A percentile compares a stretch with the other conserved stretches of the same genome.
Evolutionary conservation across 2,113 vertebrate genomes (phyloP).

Genomic region (Silurus meridionalis): DNA sequence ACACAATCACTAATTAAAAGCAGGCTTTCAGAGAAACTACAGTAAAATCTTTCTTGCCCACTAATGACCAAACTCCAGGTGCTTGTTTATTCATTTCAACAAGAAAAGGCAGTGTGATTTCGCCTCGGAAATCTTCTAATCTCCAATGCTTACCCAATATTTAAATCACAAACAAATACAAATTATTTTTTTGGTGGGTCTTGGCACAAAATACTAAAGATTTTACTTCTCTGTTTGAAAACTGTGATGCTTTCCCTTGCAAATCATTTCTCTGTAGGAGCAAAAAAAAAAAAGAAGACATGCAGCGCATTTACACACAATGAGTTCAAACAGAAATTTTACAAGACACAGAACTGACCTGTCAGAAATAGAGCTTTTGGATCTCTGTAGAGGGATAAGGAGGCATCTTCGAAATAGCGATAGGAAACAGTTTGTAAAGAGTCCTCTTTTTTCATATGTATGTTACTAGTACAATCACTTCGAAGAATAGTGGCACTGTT

Average conservation of each 20-base stretch:
- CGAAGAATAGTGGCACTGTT: neutral
- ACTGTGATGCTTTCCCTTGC: neutral
- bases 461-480: neutral
- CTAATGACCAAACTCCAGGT: neutral
- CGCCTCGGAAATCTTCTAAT: constrained; percentile 19
- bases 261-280: neutral
- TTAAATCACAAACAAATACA: neutral
- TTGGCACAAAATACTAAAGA: neutral
- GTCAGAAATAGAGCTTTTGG: neutral
- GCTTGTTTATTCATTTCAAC: constrained; percentile 33
- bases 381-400: neutral
- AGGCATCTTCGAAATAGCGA: neutral
- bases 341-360: neutral
- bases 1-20: neutral
- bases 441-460: neutral
- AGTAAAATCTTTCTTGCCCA: constrained; percentile 18
- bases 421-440: neutral
- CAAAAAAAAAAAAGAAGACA: neutral
- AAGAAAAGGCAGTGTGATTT: neutral
- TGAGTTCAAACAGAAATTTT: neutral
- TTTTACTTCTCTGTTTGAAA: neutral
- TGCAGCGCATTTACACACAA: neutral
- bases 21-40: neutral
- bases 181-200: neutral
- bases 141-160: neutral